Evolutionary conservation across 2,113 vertebrate genomes (phyloP).

Genomic region (Chionis minor): DNA sequence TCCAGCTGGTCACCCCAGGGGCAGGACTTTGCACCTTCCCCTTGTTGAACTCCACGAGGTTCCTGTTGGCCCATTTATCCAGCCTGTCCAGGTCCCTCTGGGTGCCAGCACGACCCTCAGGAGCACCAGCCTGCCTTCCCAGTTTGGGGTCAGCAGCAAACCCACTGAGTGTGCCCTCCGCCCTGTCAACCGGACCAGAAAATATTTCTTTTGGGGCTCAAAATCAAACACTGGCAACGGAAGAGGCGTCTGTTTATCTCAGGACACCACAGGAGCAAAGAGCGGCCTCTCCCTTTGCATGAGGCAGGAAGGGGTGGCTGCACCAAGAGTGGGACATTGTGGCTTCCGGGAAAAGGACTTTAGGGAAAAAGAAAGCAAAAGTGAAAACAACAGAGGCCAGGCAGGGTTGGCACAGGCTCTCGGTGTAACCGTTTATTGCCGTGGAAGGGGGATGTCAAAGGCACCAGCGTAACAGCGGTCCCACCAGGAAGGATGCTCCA

Average conservation of each 20-base stretch:
- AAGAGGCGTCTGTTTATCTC: not conserved
- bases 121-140: not conserved
- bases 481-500: not conserved
- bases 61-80: not conserved
- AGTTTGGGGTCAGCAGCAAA: not conserved
- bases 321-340: not conserved
- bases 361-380: not conserved
- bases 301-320: not conserved
- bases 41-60: not conserved
- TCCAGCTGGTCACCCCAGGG: not conserved
- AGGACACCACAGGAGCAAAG: not conserved
- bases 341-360: not conserved
- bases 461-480: fast-evolving
- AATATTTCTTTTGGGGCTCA: not conserved
- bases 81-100: not conserved
- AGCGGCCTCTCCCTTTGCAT: not conserved
- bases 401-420: not conserved
- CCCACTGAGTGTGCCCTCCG: not conserved
- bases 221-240: not conserved
- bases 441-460: not conserved
- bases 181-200: fast-evolving
- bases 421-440: not conserved
- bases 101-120: not conserved
- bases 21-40: not conserved
- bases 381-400: not conserved